Conservation (phyloP, 2,113 vertebrate species). For the Phrynosoma platyrhinos region DNA sequence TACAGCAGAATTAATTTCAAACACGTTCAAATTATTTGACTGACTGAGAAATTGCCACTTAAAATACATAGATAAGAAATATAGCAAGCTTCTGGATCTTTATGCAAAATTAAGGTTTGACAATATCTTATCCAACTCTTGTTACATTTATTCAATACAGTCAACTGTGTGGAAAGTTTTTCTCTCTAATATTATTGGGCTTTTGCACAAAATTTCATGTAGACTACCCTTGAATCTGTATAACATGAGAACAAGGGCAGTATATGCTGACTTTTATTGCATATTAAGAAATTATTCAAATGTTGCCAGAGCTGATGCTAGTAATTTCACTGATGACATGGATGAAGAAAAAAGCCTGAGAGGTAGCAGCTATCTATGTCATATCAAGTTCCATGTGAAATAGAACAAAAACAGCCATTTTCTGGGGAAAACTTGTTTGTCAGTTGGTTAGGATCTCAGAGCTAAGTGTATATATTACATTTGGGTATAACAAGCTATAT, state of each 20-base stretch:
- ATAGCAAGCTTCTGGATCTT: background rate
- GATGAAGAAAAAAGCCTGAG: no score
- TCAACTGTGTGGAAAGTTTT: background rate
- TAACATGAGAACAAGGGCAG: background rate
- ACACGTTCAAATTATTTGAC: background rate
- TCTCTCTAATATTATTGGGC: background rate
- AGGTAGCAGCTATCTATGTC: no score
- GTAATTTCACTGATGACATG: no score
- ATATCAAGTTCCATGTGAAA: no score
- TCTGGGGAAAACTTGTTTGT: no score
- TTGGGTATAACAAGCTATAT: no score
- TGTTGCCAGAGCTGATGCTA: no score
- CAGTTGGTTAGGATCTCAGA: no score
- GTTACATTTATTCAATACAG: constrained; percentile 1
- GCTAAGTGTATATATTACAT: no score
- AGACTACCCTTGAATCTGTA: background rate
- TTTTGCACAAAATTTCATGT: background rate
- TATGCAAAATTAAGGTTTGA: background rate
- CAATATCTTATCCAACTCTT: background rate
- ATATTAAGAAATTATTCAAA: no score
- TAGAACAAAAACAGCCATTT: no score
- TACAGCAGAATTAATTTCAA: background rate
- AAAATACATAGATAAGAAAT: background rate
- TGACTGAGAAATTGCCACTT: background rate
- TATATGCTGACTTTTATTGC: background rate